These are phyloP conservation scores for Hemitrygon akajei DNA, from an alignment of 2,797 vertebrate genomes.

Conservation along the genomic window DNA sequence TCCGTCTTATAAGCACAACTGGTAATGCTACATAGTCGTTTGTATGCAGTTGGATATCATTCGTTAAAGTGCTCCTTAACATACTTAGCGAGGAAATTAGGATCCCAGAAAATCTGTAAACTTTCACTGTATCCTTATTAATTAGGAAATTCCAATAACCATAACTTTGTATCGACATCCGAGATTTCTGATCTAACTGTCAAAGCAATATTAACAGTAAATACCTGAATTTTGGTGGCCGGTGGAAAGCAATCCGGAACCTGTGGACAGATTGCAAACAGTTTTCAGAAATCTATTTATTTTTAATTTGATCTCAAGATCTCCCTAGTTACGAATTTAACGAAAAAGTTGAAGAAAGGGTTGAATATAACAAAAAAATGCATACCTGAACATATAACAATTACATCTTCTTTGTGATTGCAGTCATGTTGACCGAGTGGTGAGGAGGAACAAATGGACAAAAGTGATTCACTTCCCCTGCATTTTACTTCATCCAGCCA, in stretches of 20 bases:
- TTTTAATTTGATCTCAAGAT: not conserved
- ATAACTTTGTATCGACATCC: fast-evolving
- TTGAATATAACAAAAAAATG: not conserved
- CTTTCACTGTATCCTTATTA: too few species aligned
- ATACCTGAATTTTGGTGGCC: not conserved
- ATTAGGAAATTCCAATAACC: not conserved
- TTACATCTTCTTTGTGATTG: conserved; percentile 52
- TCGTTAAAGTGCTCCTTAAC: too few species aligned
- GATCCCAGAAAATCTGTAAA: not conserved
- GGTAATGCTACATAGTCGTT: too few species aligned
- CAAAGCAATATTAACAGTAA: not conserved
- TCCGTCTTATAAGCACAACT: too few species aligned
- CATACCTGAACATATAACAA: conserved; percentile 49
- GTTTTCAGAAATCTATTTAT: not conserved
- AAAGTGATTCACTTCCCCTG: conserved; percentile 35
- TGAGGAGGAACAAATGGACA: too few species aligned
- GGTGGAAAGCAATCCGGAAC: not conserved
- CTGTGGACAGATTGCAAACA: too few species aligned
- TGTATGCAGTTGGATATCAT: too few species aligned
- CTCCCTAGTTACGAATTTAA: not conserved
- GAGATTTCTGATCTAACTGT: fast-evolving
- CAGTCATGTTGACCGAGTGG: conserved; percentile 42
- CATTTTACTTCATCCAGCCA: conserved; percentile 52
- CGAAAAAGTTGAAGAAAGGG: not conserved
- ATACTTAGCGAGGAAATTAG: not conserved